Conservation (phyloP, 2,888 invertebrate species). For the Ellobium chinense region DNA sequence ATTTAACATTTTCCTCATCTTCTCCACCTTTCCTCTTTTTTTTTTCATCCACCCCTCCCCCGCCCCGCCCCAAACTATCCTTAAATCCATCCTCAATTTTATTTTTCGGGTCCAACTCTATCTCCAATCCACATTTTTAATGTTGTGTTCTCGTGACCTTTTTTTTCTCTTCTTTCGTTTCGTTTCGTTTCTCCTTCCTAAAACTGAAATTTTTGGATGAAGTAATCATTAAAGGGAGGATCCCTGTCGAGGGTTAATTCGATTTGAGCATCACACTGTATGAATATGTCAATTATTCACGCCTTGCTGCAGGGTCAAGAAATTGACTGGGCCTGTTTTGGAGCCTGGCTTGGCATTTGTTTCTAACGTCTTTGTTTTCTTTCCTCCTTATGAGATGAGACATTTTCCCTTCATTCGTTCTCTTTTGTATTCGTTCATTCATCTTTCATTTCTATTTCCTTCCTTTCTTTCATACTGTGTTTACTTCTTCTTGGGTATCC, state of each 20-base stretch:
- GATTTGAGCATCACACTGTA: constrained; percentile 48
- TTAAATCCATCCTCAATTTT: neutral
- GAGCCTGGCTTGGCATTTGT: constrained; percentile 9
- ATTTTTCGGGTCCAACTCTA: neutral
- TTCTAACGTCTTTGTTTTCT: too few relatives aligned
- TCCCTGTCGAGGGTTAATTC: constrained; percentile 49
- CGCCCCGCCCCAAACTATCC: too few relatives aligned
- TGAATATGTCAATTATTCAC: constrained; percentile 55
- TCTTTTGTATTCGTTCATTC: too few relatives aligned
- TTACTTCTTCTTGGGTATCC: too few relatives aligned
- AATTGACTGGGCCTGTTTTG: constrained; percentile 30
- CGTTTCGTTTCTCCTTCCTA: neutral
- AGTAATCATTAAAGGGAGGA: constrained; percentile 52
- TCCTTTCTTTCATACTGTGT: too few relatives aligned
- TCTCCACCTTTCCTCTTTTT: neutral
- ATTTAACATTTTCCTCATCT: constrained; percentile 34
- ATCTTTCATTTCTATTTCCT: too few relatives aligned
- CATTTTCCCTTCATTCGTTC: too few relatives aligned
- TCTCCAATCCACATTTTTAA: neutral
- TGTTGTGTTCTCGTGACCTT: neutral
- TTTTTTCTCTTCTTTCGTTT: neutral
- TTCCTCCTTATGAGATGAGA: too few relatives aligned
- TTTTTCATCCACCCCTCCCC: neutral
- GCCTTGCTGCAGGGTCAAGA: constrained; percentile 31
- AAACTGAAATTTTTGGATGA: constrained; percentile 24